These are phyloP conservation scores for Chromobotia macracanthus DNA, from an alignment of 2,797 vertebrate species.

Conservation along the genomic window DNA sequence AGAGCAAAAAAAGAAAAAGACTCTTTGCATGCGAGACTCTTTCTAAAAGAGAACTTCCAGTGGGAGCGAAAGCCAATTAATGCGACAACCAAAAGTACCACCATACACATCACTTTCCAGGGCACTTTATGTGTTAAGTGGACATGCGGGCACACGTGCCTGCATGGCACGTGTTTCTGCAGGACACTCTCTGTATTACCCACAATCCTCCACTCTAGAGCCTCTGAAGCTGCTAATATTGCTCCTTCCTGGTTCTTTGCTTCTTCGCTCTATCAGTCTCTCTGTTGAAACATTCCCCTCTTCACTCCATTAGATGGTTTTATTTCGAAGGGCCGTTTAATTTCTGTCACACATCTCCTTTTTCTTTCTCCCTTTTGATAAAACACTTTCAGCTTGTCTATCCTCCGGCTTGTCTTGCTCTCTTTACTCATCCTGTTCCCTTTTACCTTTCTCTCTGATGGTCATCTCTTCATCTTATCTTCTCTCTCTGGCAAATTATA, in stretches of 20 bases:
- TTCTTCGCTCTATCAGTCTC: constrained; percentile 22
- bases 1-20: constrained; percentile 63
- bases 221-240: constrained; percentile 28
- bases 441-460: neutral
- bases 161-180: constrained; percentile 15
- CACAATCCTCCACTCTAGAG: constrained; percentile 24
- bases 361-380: constrained; percentile 57
- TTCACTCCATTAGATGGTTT: constrained; percentile 24
- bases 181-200: constrained; percentile 18
- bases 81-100: constrained; percentile 55
- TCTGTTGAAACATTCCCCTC: neutral
- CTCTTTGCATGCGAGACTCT: constrained; percentile 71
- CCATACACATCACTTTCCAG: constrained; percentile 26
- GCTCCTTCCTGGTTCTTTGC: neutral
- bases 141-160: constrained; percentile 29
- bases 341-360: constrained; percentile 47
- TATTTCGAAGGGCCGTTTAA: constrained; percentile 49
- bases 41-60: constrained; percentile 68
- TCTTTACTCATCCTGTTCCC: constrained; percentile 45
- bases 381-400: constrained; percentile 46
- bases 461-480: neutral
- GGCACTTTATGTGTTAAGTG: constrained; percentile 36
- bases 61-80: constrained; percentile 75
- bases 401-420: constrained; percentile 52
- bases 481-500: neutral